Base-by-base conservation (phyloP, 2,888 invertebrate species). In the Drosophila kuntzei region DNA sequence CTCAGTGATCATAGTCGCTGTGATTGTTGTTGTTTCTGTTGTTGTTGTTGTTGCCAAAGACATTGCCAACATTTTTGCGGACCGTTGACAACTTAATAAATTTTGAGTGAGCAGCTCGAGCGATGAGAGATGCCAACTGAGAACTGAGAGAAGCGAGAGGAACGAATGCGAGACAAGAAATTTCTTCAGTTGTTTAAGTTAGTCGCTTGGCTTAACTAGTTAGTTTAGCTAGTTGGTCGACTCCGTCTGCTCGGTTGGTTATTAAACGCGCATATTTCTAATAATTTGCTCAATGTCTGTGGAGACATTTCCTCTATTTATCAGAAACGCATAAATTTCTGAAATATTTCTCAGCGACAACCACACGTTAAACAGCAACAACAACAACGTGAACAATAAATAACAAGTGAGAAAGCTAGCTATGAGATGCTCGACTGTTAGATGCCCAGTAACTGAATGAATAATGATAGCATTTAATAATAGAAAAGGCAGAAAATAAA, bases 241-340 rank as follows among this genome's bases (percentile, higher is more conserved):
- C 39, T 18, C 25, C 59, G 55, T 18, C 14, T 22, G 51, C 34
- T 47, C 39, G 34, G 47, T 80, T 84, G 78, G 73, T 87, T 84
- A 87, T 87, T 87, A 85, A 85, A 79, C 79, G 79, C 86, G 86
- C 79, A 85, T 87, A 80, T 87, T 87, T 85, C 76, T 76, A 82
- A 87, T 85, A 85, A 85, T 82, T 85, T 77, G 79, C 74, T 76
- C 80, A 46, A 71, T 57, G 81, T 66, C 76, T 53, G 57, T 50
- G 16, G 46, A 76, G 79, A 86, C 86, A 76, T 86, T 83, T 85
- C 86, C 88, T 80, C 77, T 77, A 78, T 81, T 86, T 87, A 86
- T 83, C 83, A 80, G 83, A 81, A 81, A 81, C 78, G 86, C 86
- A 86, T 87, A 86, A 77, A 86, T 86, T 86, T 86, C 79, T 83